These are phyloP conservation scores for Drosophila eugracilis DNA, from an alignment of 1,140 invertebrate genomes.

Conservation along the genomic window DNA sequence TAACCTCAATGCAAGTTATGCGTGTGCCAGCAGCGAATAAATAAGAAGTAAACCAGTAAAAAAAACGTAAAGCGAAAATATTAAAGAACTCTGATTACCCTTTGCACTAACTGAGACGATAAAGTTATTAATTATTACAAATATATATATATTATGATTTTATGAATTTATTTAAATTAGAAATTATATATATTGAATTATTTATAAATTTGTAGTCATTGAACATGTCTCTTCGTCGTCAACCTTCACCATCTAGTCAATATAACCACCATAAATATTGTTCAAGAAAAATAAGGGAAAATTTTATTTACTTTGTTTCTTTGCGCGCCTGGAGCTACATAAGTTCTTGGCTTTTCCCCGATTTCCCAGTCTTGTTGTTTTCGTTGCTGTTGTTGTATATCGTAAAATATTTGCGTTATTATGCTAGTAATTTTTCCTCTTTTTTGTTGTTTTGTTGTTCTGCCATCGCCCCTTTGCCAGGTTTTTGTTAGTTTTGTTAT, in stretches of 20 bases:
- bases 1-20: slow-evolving; percentile 80
- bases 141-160: no score
- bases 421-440: slow-evolving; percentile 78
- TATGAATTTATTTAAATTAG: no score
- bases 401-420: slow-evolving; percentile 83
- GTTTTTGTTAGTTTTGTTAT: not conserved
- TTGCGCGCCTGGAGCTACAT: slow-evolving; percentile 70
- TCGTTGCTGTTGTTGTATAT: slow-evolving; percentile 46
- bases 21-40: slow-evolving; percentile 63
- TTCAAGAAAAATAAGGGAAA: slow-evolving; percentile 61
- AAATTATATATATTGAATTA: no score
- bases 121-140: no score
- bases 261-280: slow-evolving; percentile 9
- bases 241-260: not conserved
- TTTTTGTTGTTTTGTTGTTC: slow-evolving; percentile 15
- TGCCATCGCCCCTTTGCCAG: slow-evolving; percentile 1
- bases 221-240: no score
- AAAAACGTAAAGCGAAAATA: slow-evolving; percentile 42
- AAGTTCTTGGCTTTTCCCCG: slow-evolving; percentile 74
- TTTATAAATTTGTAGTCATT: no score
- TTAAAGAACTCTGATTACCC: not conserved
- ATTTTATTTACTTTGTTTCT: slow-evolving; percentile 80
- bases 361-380: slow-evolving; percentile 49
- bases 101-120: not conserved
- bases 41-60: slow-evolving; percentile 38